Percentiles rank a stretch among this genome's conserved stretches.
These are phyloP conservation scores for Drosophila saltans DNA, from an alignment of 1,140 invertebrate genomes.

Conservation along the genomic window DNA sequence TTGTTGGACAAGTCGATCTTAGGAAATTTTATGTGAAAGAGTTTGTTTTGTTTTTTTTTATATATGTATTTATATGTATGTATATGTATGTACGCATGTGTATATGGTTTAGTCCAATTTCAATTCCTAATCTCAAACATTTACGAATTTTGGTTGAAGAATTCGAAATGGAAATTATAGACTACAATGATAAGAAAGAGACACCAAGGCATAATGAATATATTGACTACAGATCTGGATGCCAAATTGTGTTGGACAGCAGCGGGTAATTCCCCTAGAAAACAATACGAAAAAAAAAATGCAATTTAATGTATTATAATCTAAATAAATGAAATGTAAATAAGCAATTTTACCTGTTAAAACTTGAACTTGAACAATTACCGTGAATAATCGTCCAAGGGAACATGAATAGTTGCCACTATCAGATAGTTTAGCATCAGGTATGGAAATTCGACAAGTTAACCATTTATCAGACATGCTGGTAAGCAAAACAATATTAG, in stretches of 20 bases:
- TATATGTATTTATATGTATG: too few species aligned
- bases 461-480: constrained; percentile 81
- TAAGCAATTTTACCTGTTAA: constrained; percentile 70
- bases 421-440: constrained; percentile 79
- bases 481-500: neutral
- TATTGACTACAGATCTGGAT: constrained; percentile 10
- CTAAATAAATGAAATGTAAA: too few species aligned
- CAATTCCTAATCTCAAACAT: constrained; percentile 34
- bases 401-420: constrained; percentile 83
- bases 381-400: constrained; percentile 77
- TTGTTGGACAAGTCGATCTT: constrained; percentile 21
- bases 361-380: constrained; percentile 83
- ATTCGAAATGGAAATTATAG: constrained; percentile 22
- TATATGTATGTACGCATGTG: constrained; percentile 17
- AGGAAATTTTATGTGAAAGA: constrained; percentile 20
- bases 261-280: constrained; percentile 82
- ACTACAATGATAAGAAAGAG: constrained; percentile 39
- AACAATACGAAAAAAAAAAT: neutral
- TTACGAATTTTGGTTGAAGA: neutral
- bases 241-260: constrained; percentile 82
- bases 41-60: constrained; percentile 7
- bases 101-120: constrained; percentile 9
- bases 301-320: neutral
- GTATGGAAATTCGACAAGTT: constrained; percentile 77
- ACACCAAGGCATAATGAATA: constrained; percentile 28